A percentile compares a stretch with the other conserved stretches of the same genome.
These are phyloP conservation scores for Equus quagga DNA, from an alignment of 2,113 vertebrate species.

Conservation along the genomic window DNA sequence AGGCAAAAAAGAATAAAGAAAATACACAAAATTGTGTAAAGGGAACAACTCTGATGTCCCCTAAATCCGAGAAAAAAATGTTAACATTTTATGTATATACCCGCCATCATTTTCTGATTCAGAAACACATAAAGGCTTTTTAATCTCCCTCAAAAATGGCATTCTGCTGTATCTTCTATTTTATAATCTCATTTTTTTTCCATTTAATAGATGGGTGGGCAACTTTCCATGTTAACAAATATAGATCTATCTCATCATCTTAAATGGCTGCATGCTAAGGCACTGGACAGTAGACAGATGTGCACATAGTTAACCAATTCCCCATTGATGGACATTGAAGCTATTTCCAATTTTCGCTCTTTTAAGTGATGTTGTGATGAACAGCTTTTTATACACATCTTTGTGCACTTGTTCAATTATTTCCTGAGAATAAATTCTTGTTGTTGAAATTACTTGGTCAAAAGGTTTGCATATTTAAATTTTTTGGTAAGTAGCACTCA, in stretches of 20 bases:
- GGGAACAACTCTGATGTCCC: neutral
- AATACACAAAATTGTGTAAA: neutral
- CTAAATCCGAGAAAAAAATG: neutral
- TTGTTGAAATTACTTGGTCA: neutral
- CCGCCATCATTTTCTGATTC: neutral
- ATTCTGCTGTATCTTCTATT: neutral
- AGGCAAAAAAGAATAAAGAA: neutral
- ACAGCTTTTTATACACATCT: conserved; percentile 16
- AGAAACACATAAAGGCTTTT: conserved; percentile 26
- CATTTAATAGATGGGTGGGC: neutral
- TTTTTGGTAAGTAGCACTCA: neutral
- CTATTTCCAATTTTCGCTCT: neutral
- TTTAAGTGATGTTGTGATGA: conserved; percentile 37
- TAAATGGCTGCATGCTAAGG: neutral
- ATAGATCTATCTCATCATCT: neutral
- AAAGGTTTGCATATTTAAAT: neutral
- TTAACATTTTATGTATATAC: neutral
- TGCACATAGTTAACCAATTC: neutral
- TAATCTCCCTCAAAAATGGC: neutral
- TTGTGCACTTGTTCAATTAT: neutral
- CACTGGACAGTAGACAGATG: neutral
- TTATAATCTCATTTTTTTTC: neutral
- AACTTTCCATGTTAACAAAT: conserved; percentile 42
- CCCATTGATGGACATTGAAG: neutral
- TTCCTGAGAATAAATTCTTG: neutral